Evolutionary conservation across 2,888 invertebrate species (phyloP).

Genomic region (Volucella bombylans): DNA sequence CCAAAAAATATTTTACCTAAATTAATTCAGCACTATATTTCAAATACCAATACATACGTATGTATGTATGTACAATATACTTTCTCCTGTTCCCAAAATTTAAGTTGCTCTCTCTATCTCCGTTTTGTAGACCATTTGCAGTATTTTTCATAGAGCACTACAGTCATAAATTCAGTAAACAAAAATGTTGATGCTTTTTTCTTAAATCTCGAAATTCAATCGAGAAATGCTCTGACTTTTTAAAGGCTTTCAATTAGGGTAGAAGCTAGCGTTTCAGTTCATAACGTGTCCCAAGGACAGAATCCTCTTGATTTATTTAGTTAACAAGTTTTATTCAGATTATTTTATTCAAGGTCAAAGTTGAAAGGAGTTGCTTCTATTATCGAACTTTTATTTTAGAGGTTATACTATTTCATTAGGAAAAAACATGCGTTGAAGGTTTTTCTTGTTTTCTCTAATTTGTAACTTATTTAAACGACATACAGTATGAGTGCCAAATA

Average conservation of each 20-base stretch:
- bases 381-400: conserved; percentile 21
- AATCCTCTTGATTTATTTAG: conserved; percentile 9
- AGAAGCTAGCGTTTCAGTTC: background rate
- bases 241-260: background rate
- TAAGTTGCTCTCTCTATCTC: too few species aligned
- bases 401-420: conserved; percentile 26
- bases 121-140: too few species aligned
- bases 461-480: conserved; percentile 47
- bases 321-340: background rate
- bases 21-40: too few species aligned
- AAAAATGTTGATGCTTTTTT: too few species aligned
- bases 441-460: conserved; percentile 19
- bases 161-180: too few species aligned
- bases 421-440: conserved; percentile 7
- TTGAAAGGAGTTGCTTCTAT: conserved; percentile 13
- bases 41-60: too few species aligned
- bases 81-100: too few species aligned
- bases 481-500: conserved; percentile 37
- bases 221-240: background rate
- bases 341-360: conserved; percentile 17
- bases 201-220: background rate
- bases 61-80: too few species aligned
- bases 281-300: background rate
- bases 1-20: too few species aligned
- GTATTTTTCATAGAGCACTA: too few species aligned